These are phyloP conservation scores for Rissa tridactyla DNA, from an alignment of 2,113 vertebrate genomes.

Conservation along the genomic window DNA sequence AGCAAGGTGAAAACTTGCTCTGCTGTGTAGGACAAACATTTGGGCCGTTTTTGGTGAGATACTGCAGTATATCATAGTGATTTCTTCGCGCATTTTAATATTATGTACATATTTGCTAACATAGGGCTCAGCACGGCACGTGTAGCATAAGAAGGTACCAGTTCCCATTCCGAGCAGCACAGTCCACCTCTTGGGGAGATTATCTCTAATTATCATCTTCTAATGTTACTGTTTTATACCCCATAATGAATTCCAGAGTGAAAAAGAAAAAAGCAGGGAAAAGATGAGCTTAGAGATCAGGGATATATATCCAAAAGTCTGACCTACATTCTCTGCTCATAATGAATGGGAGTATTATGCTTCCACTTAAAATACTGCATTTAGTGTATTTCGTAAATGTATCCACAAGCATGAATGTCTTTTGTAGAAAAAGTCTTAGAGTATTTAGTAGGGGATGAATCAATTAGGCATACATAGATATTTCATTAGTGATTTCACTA, in stretches of 20 bases:
- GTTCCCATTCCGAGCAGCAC: not conserved
- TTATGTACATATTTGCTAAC: not conserved
- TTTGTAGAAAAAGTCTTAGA: not conserved
- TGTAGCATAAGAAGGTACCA: not conserved
- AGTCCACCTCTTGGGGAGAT: not conserved
- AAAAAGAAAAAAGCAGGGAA: not conserved
- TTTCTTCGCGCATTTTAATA: not conserved
- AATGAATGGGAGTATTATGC: not conserved
- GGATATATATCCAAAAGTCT: not conserved
- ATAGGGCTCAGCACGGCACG: fast-evolving
- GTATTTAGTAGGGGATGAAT: not conserved
- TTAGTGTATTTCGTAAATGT: not conserved
- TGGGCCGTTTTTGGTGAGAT: not conserved
- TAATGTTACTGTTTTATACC: not conserved
- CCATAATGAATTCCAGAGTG: not conserved
- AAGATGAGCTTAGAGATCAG: not conserved
- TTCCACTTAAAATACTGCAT: not conserved
- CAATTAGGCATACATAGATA: not conserved
- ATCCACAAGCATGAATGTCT: not conserved
- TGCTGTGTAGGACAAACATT: not conserved
- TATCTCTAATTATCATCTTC: not conserved
- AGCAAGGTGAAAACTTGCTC: not conserved
- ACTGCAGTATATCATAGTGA: not conserved
- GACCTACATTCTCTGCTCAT: not conserved
- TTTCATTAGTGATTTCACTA: not conserved